These are phyloP conservation scores for Holacanthus passer DNA, from an alignment of 2,113 vertebrate species.

Conservation along the genomic window DNA sequence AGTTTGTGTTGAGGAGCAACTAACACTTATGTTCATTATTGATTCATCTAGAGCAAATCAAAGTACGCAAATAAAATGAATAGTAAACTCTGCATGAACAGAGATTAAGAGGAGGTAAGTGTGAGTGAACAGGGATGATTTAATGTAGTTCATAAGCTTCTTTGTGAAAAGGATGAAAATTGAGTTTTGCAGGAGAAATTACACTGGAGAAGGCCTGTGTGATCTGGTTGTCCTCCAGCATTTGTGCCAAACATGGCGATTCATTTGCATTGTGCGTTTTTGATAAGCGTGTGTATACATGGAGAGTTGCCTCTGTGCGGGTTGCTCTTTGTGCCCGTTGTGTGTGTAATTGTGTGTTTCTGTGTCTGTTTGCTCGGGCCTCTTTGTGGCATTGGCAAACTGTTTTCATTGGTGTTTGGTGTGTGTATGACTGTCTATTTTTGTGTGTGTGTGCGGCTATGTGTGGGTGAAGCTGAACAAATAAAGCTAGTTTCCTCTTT, in stretches of 20 bases:
- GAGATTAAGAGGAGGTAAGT: not conserved
- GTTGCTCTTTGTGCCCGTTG: slow-evolving; percentile 24
- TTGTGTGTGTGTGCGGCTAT: slow-evolving; percentile 35
- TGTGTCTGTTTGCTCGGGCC: slow-evolving; percentile 29
- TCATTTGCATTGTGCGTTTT: slow-evolving; percentile 37
- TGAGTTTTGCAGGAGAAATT: slow-evolving; percentile 3
- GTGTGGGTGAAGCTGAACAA: slow-evolving; percentile 79
- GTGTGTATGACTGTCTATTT: slow-evolving; percentile 43
- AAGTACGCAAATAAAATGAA: not conserved
- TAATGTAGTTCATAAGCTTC: not conserved
- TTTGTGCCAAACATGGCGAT: slow-evolving; percentile 30
- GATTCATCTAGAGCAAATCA: not conserved
- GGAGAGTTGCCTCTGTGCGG: slow-evolving; percentile 17
- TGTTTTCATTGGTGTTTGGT: slow-evolving; percentile 55
- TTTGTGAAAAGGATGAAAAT: not conserved
- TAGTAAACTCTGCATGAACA: not conserved
- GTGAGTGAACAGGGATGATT: not conserved
- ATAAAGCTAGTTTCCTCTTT: slow-evolving; percentile 79
- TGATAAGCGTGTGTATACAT: slow-evolving; percentile 42
- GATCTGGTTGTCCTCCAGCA: slow-evolving; percentile 46
- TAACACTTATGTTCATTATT: not conserved
- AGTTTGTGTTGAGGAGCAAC: not conserved
- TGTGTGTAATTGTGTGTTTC: slow-evolving; percentile 32
- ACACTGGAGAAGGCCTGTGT: slow-evolving; percentile 17
- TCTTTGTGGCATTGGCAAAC: slow-evolving; percentile 50